Percentiles rank a stretch among this genome's conserved stretches.
Evolutionary conservation across 2,113 vertebrate genomes (phyloP).

Genomic region (Morphnarchus princeps): DNA sequence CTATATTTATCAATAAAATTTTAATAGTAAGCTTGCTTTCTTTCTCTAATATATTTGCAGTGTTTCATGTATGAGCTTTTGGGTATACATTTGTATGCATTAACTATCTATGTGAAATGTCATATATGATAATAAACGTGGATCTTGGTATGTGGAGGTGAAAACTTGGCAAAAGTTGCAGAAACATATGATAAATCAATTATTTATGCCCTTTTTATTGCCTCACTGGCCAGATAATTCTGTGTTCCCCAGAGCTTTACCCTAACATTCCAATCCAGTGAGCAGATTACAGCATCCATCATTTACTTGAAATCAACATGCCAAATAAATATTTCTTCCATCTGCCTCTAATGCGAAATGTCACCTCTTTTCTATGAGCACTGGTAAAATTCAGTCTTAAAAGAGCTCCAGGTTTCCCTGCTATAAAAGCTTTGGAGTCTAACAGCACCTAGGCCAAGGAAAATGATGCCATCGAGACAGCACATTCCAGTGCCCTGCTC

Average conservation of each 20-base stretch:
- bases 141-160: neutral
- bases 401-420: neutral
- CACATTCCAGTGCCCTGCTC: neutral
- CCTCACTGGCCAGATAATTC: neutral
- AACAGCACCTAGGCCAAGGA: neutral
- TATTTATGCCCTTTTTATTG: conserved; percentile 22
- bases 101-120: neutral
- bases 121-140: neutral
- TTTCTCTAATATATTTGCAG: neutral
- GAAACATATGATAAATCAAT: conserved; percentile 9
- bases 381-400: neutral
- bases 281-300: conserved; percentile 23
- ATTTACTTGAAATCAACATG: conserved; percentile 13
- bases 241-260: neutral
- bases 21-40: neutral
- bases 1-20: neutral
- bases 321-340: conserved; percentile 24
- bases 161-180: neutral
- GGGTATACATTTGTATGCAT: neutral
- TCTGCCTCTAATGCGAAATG: neutral
- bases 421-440: neutral
- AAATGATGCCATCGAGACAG: neutral
- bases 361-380: neutral
- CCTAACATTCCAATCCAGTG: neutral
- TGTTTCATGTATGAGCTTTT: neutral